phyloP scores from a whole-genome alignment of 2,888 invertebrate species.

The Microctonus brassicae region DNA sequence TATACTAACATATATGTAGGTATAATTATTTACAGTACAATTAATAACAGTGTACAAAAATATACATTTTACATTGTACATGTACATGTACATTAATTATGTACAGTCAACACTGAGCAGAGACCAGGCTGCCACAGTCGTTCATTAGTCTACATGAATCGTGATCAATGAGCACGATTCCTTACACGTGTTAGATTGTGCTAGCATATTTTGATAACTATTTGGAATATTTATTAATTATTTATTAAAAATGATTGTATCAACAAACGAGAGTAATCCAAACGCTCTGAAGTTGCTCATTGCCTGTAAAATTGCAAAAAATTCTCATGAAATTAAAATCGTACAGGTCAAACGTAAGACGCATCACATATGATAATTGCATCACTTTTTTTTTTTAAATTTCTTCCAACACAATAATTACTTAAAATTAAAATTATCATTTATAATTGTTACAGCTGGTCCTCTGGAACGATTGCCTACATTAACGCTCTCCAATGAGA shows the following conservation, averaged over 20 bases:
- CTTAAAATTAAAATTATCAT: slow-evolving; percentile 1
- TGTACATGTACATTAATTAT: no score
- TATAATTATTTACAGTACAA: no score
- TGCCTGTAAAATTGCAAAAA: slow-evolving; percentile 77
- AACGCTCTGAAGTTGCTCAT: slow-evolving; percentile 81
- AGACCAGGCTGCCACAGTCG: no score
- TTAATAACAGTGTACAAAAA: no score
- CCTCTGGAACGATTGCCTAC: slow-evolving; percentile 76
- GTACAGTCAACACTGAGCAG: no score
- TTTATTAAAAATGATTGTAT: slow-evolving; percentile 76
- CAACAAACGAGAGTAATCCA: slow-evolving; percentile 84
- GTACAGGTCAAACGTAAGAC: slow-evolving; percentile 68
- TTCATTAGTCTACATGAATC: no score
- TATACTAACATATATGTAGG: no score
- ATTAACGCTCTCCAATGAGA: slow-evolving; percentile 75
- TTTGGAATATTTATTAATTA: slow-evolving; percentile 61
- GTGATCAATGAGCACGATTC: slow-evolving; percentile 37
- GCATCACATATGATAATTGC: neutral
- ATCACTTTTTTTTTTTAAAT: neutral
- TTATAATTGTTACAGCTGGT: slow-evolving; percentile 66
- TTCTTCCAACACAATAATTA: no score
- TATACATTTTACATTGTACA: no score
- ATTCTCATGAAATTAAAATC: slow-evolving; percentile 73
- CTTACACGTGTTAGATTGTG: slow-evolving; percentile 60
- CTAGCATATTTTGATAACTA: slow-evolving; percentile 62